phyloP scores from a whole-genome alignment of 2,888 invertebrate species.

The Ceratothoa steindachneri region DNA sequence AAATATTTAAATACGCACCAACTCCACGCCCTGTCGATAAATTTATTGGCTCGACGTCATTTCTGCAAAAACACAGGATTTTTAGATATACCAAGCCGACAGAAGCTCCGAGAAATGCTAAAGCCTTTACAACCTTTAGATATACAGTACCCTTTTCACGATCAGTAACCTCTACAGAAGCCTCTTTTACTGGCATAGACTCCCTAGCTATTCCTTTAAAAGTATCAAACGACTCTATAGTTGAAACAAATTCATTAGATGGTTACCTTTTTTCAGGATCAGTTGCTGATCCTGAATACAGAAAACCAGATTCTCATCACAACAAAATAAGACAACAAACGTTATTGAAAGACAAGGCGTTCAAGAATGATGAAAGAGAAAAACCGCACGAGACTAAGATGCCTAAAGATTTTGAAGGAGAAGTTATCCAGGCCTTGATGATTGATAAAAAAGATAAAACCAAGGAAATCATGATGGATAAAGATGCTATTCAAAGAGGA shows the following conservation, averaged over 20 bases:
- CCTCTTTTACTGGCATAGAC: not conserved
- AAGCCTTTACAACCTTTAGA: not conserved
- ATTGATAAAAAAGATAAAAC: no score
- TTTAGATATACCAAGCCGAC: slow-evolving; percentile 44
- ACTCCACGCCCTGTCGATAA: slow-evolving; percentile 25
- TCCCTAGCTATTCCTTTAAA: not conserved
- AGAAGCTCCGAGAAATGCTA: slow-evolving; percentile 23
- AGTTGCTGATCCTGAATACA: slow-evolving; percentile 34
- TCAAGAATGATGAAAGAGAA: not conserved
- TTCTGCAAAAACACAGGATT: slow-evolving; percentile 24
- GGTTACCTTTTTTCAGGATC: slow-evolving; percentile 45
- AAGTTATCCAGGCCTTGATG: no score
- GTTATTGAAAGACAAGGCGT: no score
- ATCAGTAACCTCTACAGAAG: not conserved
- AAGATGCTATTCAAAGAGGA: slow-evolving; percentile 1
- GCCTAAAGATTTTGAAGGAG: not conserved
- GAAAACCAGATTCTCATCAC: not conserved
- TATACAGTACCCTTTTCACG: not conserved
- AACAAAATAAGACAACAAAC: not conserved
- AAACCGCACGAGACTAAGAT: not conserved
- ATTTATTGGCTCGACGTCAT: slow-evolving; percentile 15
- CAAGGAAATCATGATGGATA: not conserved
- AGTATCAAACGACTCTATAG: slow-evolving; percentile 28
- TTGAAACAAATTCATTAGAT: slow-evolving; percentile 44
- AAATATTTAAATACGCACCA: slow-evolving; percentile 39